Evolutionary conservation across 2,888 invertebrate species (phyloP).

Genomic region (Dicranocentrus wangi): DNA sequence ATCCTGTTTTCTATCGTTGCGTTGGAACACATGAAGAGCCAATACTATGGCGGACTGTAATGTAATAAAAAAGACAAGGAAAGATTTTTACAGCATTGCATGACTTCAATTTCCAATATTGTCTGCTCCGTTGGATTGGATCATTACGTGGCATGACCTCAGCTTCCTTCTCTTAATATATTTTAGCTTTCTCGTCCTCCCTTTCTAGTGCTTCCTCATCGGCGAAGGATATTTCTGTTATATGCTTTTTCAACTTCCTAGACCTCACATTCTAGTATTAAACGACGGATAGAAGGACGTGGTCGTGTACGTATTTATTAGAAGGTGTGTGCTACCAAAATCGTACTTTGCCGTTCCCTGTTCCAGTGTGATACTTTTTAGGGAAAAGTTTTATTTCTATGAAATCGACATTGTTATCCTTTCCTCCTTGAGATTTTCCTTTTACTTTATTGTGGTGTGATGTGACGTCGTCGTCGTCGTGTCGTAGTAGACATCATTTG

Average conservation of each 20-base stretch:
- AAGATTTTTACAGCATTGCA: slow-evolving; percentile 34
- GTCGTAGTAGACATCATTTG: no score
- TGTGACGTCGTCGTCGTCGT: no score
- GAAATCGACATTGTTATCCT: not conserved
- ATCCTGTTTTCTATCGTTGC: no score
- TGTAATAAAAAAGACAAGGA: not conserved
- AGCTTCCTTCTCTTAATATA: not conserved
- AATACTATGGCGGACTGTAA: not conserved
- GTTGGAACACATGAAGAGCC: not conserved
- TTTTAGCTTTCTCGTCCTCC: not conserved
- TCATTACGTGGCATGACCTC: slow-evolving; percentile 51
- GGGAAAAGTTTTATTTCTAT: not conserved
- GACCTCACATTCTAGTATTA: not conserved
- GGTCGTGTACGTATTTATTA: no score
- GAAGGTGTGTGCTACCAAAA: no score
- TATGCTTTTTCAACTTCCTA: no score
- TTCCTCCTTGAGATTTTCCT: no score
- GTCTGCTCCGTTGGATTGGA: slow-evolving; percentile 38
- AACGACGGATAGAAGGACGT: no score
- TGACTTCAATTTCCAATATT: slow-evolving; percentile 47
- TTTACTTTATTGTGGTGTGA: no score
- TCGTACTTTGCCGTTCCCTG: no score
- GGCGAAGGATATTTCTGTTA: no score
- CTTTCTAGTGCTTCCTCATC: not conserved
- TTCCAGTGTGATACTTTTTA: not conserved